Conservation (phyloP, 2,797 vertebrate genomes). For the Mus spretus region DNA sequence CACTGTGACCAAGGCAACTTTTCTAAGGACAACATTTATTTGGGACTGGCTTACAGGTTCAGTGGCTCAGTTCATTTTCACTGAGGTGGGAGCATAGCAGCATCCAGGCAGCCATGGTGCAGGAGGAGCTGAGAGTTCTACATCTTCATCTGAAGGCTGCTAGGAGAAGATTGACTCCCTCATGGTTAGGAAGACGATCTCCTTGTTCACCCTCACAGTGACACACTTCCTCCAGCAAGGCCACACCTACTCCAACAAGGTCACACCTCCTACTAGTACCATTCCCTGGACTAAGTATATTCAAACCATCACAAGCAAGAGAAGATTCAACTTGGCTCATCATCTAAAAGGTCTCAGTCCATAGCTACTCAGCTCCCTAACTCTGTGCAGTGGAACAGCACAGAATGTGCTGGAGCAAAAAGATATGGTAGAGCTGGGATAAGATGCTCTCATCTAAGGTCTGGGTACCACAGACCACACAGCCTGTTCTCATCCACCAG, state of each 20-base stretch:
- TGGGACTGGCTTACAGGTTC: background rate
- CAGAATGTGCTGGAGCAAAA: background rate
- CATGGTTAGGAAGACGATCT: background rate
- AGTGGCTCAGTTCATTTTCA: background rate
- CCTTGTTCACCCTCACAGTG: background rate
- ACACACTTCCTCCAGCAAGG: background rate
- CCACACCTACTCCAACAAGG: too few relatives aligned
- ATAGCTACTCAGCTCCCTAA: background rate
- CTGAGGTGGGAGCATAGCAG: background rate
- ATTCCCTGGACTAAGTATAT: background rate
- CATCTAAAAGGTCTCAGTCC: background rate
- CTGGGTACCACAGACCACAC: background rate
- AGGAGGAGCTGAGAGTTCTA: background rate
- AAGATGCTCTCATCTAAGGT: background rate
- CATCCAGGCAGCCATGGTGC: background rate
- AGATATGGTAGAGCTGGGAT: background rate
- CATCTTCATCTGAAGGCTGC: background rate
- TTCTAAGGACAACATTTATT: background rate
- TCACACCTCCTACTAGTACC: background rate
- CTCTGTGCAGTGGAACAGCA: background rate
- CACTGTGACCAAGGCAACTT: background rate
- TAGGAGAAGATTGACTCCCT: background rate
- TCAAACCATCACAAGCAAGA: background rate
- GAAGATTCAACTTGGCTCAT: background rate
- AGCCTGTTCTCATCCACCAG: background rate